A percentile compares a stretch with the other conserved stretches of the same genome.
Evolutionary conservation across 2,797 vertebrate species (phyloP).

Genomic region (Antennarius maculatus): DNA sequence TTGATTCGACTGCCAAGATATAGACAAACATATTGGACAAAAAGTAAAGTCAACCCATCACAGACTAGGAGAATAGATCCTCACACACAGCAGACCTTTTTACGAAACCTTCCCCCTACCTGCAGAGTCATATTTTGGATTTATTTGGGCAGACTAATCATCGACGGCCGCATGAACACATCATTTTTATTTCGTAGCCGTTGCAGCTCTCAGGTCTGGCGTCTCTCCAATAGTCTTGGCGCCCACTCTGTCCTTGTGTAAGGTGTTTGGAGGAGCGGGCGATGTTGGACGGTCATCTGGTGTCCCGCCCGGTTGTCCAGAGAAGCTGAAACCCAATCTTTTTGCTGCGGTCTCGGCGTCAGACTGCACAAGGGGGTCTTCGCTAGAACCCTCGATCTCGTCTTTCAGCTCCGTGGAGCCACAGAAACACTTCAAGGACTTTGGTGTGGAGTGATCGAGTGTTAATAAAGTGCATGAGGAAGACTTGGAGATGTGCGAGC

Average conservation of each 20-base stretch:
- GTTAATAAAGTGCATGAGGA: constrained; percentile 14
- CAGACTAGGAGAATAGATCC: no score
- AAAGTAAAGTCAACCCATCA: no score
- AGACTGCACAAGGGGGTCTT: constrained; percentile 16
- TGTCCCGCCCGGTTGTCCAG: constrained; percentile 24
- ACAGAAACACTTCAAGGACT: constrained; percentile 47
- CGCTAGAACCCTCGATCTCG: constrained; percentile 29
- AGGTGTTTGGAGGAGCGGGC: constrained; percentile 13
- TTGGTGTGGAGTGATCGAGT: constrained; percentile 24
- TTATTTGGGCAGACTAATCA: no score
- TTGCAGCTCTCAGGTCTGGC: not conserved
- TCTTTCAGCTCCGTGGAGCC: constrained; percentile 50
- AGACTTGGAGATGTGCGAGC: constrained; percentile 2
- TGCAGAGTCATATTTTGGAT: no score
- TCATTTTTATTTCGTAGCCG: no score
- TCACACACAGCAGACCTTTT: no score
- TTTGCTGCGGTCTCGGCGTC: constrained; percentile 41
- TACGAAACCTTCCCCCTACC: no score
- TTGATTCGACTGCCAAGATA: no score
- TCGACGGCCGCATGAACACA: no score
- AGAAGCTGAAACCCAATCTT: constrained; percentile 52
- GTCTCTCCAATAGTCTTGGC: not conserved
- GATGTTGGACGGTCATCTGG: not conserved
- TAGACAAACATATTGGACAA: no score
- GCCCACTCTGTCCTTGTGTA: not conserved